Base-by-base conservation (phyloP, 2,113 vertebrate species). In the Progne subis region DNA sequence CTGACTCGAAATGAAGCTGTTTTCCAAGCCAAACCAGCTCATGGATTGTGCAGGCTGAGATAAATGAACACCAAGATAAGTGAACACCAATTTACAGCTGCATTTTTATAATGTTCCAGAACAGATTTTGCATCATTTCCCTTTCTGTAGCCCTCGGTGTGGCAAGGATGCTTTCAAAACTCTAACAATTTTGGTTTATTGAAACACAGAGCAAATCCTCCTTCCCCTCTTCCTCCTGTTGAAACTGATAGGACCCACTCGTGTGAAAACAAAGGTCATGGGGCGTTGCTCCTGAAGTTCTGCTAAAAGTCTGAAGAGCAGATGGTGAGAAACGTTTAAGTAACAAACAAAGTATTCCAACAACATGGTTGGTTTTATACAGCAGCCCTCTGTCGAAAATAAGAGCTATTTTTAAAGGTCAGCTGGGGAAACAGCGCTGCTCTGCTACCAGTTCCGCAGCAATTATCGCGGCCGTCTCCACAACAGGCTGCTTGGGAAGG, bases 401-500 rank as follows among this genome's bases (percentile, higher is more conserved):
- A 34, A 56, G 49, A 76, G 75, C 75, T 74, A 10, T 75, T 65
- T 96, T 55, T 79, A 95, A 96, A 95, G 91, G 96, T 96, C 91
- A 94, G 49, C 0, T 82, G 81, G 47, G 90, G 87, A 76, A 96
- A 74, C 9, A 80, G 53, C 74, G 37, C 53, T 64, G 8, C 61
- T 59, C 65, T 91, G 81, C 77, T 57, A 10, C 81, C 12, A 16
- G 61, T 18, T 79, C 70, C n/a, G 44, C 74, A 61, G 81, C 64
- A 83, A 59, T 63, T 49, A 75, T 21, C 18, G 5, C 1, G 11
- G 59, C 59, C 0, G 0, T 12, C 63, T 86, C 63, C 3, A 12
- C 9, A 60, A 15, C 9, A 63, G 50, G 43, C 59, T 46, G 68
- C 84, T 79, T 0, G 0, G 53, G 41, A 46, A 79, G 44, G 49